Evolutionary conservation across 2,888 invertebrate genomes (phyloP), one percentile per base, ranked within the genome.

Genomic region (Lasioglossum calceatum): DNA sequence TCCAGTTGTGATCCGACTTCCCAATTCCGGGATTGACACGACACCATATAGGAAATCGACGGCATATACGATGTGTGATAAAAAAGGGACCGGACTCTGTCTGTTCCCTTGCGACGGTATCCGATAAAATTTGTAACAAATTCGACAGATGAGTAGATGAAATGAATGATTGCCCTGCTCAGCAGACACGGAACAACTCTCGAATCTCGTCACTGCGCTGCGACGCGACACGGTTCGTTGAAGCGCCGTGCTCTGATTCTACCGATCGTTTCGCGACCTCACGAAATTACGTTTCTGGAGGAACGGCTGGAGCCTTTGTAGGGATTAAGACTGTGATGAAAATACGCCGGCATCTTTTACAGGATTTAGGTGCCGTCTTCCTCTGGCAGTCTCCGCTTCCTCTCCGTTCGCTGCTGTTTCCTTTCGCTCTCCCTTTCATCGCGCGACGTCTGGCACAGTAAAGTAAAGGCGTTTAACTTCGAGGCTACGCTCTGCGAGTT

Each of bases 311-410:
- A 8, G 16, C n/a, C 71, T 73, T 76, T 76, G 36, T 64, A 39
- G 23, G 39, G 73, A 79, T 77, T 74, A 80, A 58, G 47, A 79
- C 32, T 47, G n/a, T 16, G 67, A 79, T 85, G 77, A 70, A 77
- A 85, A 72, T 71, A 71, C 74, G 7, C 16, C 23, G 32, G 70
- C 39, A 54, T 72, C 75, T 42, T 76, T 71, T 39, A 36, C 19
- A 16, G 42, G 32, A 73, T 67, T 70, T 64, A 71, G 19, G n/a
- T 70, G 27, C 36, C 67, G 27, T 16, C 81, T 61, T 7, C n/a
- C 23, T 39, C 42, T 14, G 39, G 7, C 14, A 16, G 71, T 42
- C 64, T 23, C 32, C n/a, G 16, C 47, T 19, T 36, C 32, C n/a
- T 42, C 42, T 27, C 19, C 0, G 12, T 39, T 5, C 16, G 1